Evolutionary conservation across 1,140 invertebrate species (phyloP).

Genomic region (Argopecten irradians): DNA sequence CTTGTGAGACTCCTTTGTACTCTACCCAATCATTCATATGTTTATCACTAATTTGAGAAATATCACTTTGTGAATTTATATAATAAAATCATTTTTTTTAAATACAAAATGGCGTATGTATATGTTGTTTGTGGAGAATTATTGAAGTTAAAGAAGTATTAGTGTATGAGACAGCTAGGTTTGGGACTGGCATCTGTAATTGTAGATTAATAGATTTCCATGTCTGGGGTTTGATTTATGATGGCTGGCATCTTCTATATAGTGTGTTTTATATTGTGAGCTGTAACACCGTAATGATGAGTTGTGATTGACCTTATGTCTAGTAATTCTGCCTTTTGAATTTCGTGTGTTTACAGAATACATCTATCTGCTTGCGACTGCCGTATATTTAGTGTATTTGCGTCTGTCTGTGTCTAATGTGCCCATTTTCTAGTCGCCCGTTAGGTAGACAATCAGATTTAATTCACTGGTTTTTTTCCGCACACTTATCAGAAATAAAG

Average conservation of each 20-base stretch:
- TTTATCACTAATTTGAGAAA: not conserved
- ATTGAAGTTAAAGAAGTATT: constrained; percentile 13
- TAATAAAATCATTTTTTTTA: not conserved
- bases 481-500: constrained; percentile 22
- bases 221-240: constrained; percentile 17
- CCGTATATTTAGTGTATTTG: constrained; percentile 22
- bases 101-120: not conserved
- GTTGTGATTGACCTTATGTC: constrained; percentile 21
- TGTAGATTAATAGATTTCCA: constrained; percentile 23
- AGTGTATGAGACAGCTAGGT: constrained; percentile 15
- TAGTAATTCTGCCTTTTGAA: constrained; percentile 22
- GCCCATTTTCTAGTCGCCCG: constrained; percentile 12
- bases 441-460: constrained; percentile 22
- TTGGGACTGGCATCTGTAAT: constrained; percentile 8
- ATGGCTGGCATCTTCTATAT: constrained; percentile 16
- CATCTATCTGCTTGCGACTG: constrained; percentile 20
- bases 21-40: not conserved
- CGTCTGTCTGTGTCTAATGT: constrained; percentile 14
- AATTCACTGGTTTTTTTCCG: constrained; percentile 17
- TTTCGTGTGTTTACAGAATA: constrained; percentile 18
- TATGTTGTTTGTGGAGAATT: not conserved
- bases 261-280: constrained; percentile 22
- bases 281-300: constrained; percentile 17
- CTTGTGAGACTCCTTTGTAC: not conserved
- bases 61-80: not conserved